A percentile compares a stretch with the other conserved stretches of the same genome.
Evolutionary conservation across 2,113 vertebrate genomes (phyloP).

Genomic region (Crotalus helleri): DNA sequence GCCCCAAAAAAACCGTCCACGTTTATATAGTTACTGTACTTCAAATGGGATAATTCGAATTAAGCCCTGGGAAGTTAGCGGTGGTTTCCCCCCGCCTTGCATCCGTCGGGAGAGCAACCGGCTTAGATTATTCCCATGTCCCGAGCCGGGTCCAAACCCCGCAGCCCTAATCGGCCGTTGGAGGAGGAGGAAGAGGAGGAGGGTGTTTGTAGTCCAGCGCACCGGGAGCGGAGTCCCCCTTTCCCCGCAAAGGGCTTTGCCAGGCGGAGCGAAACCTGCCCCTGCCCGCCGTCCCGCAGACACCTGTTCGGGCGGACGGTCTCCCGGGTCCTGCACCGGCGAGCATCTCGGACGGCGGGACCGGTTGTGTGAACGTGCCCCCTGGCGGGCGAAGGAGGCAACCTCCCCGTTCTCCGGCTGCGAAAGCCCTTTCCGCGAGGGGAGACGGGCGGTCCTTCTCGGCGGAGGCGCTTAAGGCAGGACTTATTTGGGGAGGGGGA

Average conservation of each 20-base stretch:
- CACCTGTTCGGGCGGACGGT: neutral
- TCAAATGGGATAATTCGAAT: neutral
- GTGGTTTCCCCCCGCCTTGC: neutral
- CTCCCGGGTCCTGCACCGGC: neutral
- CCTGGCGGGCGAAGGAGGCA: neutral
- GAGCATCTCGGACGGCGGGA: neutral
- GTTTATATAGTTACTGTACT: neutral
- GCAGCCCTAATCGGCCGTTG: neutral
- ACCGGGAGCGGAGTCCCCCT: too few relatives aligned
- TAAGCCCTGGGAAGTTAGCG: neutral
- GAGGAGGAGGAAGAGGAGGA: neutral
- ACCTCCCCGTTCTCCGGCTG: neutral
- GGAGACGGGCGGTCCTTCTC: too few relatives aligned
- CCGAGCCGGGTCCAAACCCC: neutral
- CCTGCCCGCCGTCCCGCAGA: neutral
- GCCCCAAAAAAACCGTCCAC: neutral
- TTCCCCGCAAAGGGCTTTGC: neutral
- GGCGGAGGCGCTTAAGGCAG: neutral
- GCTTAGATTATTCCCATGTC: fast-evolving
- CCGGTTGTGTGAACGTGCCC: neutral
- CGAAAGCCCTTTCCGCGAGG: neutral
- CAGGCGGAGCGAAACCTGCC: neutral
- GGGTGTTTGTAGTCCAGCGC: neutral
- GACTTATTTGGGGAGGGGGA: neutral
- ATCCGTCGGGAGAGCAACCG: neutral